Evolutionary conservation across 2,888 invertebrate genomes (phyloP), one percentile per base, ranked within the genome.

Genomic region (Ischnus inquisitorius): DNA sequence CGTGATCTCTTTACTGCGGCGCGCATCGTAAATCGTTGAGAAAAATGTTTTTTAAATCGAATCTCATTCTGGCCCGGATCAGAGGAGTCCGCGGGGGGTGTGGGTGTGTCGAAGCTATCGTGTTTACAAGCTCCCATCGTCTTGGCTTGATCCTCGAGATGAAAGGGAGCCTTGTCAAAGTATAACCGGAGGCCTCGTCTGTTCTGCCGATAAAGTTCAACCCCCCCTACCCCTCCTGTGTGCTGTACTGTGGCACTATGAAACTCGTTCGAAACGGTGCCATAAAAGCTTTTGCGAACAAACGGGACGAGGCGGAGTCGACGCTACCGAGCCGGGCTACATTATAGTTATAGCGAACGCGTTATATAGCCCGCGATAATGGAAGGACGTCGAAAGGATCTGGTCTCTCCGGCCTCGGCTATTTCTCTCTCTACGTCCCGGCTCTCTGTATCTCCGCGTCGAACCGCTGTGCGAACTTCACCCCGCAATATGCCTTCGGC

Each of bases 361-460:
- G 34, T 28, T 4, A 19, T 68, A 62, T 48, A 83, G 69, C 68
- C 46, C n/a, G 79, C 68, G 82, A 83, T 79, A 83, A 83, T 79
- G 82, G 82, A 83, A 79, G 79, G 51, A 69, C 79, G 57, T 65
- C 78, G 51, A 67, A 75, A 83, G 64, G 75, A 69, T 75, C 54
- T 65, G 75, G 43, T 75, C 65, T 39, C 67, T 28, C 46, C 54
- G 72, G 22, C 19, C 48, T 62, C 51, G 25, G 76, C 67, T 46
- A 67, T 54, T 67, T 54, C 65, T 46, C 67, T 46, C 46, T 25
- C 62, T 69, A 22, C 34, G 25, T n/a, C 62, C 41, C 16, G 48
- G 48, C 48, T 16, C 22, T 16, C 34, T 34, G 34, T 34, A 34
- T 34, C 76, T 60, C 39, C 48, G 48, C 19, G 57, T 25, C 51